Evolutionary conservation across 1,140 invertebrate genomes (phyloP).

Genomic region (Pogonus chalceus): DNA sequence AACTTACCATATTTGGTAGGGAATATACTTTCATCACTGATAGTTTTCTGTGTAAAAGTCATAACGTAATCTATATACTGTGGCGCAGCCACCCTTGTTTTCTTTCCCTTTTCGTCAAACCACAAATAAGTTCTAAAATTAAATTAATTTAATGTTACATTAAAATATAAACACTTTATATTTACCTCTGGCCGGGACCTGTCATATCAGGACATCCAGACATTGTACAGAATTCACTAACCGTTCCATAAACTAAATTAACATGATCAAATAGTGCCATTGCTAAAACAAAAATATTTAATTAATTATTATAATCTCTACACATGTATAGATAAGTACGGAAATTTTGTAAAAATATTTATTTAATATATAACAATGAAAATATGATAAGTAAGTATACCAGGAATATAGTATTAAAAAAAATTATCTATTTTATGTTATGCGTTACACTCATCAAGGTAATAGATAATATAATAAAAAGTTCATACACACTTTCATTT

Average conservation of each 20-base stretch:
- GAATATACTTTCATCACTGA: conserved; percentile 94
- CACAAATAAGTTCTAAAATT: conserved; percentile 82
- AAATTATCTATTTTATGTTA: too few relatives aligned
- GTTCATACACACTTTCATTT: too few relatives aligned
- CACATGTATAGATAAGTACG: neutral
- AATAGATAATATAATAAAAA: too few relatives aligned
- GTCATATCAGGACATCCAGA: conserved; percentile 90
- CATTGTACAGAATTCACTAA: conserved; percentile 95
- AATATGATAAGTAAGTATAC: too few relatives aligned
- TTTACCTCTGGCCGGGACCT: conserved; percentile 81
- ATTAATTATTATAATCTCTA: conserved; percentile 3
- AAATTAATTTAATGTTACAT: conserved; percentile 8
- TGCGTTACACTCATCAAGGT: too few relatives aligned
- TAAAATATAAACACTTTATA: conserved; percentile 17
- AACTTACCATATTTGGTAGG: conserved; percentile 93
- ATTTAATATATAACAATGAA: neutral
- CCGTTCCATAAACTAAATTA: conserved; percentile 93
- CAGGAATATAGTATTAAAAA: too few relatives aligned
- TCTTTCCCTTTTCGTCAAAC: conserved; percentile 98
- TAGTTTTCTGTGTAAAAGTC: conserved; percentile 94
- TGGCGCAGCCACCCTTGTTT: conserved; percentile 88
- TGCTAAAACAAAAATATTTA: conserved; percentile 51
- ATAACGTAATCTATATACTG: conserved; percentile 99
- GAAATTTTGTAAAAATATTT: neutral
- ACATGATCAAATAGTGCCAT: conserved; percentile 97